Evolutionary conservation across 2,888 invertebrate species (phyloP).

Genomic region (Diplolepis rosae): DNA sequence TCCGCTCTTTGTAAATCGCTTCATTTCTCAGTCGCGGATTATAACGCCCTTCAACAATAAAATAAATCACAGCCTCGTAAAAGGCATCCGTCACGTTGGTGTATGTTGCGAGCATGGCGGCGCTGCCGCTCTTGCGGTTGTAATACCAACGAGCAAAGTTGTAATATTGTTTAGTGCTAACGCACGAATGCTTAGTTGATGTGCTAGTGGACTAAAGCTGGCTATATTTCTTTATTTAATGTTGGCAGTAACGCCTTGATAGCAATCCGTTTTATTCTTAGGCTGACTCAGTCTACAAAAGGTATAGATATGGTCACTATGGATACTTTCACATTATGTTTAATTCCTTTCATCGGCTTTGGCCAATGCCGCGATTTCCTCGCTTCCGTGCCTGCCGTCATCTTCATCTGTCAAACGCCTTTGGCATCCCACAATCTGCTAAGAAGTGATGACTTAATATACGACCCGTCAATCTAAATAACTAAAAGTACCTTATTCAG

Average conservation of each 20-base stretch:
- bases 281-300: constrained; percentile 64
- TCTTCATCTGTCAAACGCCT: too few relatives aligned
- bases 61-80: constrained; percentile 68
- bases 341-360: neutral
- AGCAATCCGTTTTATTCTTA: constrained; percentile 67
- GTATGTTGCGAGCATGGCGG: constrained; percentile 32
- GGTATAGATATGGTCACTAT: neutral
- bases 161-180: constrained; percentile 68
- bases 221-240: constrained; percentile 72
- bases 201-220: constrained; percentile 58
- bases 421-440: too few relatives aligned
- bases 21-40: constrained; percentile 54
- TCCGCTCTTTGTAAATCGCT: constrained; percentile 59
- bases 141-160: too few relatives aligned
- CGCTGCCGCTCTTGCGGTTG: constrained; percentile 61
- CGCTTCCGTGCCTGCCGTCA: too few relatives aligned
- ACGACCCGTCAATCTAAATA: too few relatives aligned
- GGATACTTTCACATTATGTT: neutral
- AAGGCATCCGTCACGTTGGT: constrained; percentile 39
- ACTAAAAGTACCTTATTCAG: too few relatives aligned
- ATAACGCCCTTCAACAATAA: constrained; percentile 62
- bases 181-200: constrained; percentile 65
- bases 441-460: too few relatives aligned
- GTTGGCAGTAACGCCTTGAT: constrained; percentile 66
- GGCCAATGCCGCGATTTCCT: too few relatives aligned